Evolutionary conservation across 2,797 vertebrate species (phyloP), one percentile per base, ranked within the genome.

Genomic region (Emydoidea blandingii): DNA sequence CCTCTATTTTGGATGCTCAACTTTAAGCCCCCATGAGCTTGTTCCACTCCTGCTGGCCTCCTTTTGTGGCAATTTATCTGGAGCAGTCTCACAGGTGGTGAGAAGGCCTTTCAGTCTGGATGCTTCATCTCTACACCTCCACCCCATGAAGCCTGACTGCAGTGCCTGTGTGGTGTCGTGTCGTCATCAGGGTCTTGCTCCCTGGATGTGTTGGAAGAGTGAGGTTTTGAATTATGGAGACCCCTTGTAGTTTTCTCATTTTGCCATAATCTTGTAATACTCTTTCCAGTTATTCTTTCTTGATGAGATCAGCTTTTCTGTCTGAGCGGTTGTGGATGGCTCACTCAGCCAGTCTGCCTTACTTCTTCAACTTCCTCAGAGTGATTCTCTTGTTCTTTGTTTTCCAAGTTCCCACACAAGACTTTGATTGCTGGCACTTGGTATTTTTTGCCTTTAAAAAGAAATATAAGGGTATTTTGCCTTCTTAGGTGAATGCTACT

Each of bases 281-380:
- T 78, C 47, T 29, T 47, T 78, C 8, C 25, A 78, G 74, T 49
- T 78, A 49, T 47, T 78, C 44, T 8, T 78, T 29, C 44, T 14
- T 78, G 29, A 49, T 78, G 2, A 54, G 89, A 56, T 0, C 2
- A 54, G 1, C 47, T 0, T n/a, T 65, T 84, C 88, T 54, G 1
- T 0, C 0, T 78, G 19, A 3, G 1, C 8, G 74, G 21, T 4
- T 89, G 18, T 37, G 76, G 37, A 52, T 85, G 47, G 44, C 47
- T 12, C 23, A n/a, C 23, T 82, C 87, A n/a, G 5, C 15, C 31
- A 50, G 2, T n/a, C 86, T 83, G 15, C 27, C 5, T 76, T 86
- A 68, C 83, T n/a, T 81, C 81, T n/a, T 83, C 81, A 54, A n/a
- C 12, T 84, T 31, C 54, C 21, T 44, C 34, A 47, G 19, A 37